Evolutionary conservation across 1,140 invertebrate genomes (phyloP).

Genomic region (Drosophila teissieri): DNA sequence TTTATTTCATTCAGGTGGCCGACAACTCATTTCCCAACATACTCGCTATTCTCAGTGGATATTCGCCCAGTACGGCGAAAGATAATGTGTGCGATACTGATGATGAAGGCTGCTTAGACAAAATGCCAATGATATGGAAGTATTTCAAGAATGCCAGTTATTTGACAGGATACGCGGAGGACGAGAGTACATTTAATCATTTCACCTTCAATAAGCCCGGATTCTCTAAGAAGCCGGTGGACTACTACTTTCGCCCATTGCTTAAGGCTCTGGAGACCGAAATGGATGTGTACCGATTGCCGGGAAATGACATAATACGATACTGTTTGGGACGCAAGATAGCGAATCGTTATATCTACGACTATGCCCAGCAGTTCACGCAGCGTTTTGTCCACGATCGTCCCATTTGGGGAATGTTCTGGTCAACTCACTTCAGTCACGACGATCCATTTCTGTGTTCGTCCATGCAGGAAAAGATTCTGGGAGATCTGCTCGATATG

Average conservation of each 20-base stretch:
- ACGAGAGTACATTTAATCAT: slow-evolving; percentile 89
- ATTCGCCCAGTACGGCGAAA: slow-evolving; percentile 85
- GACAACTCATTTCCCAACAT: slow-evolving; percentile 93
- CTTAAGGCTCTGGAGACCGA: slow-evolving; percentile 86
- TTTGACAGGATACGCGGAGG: slow-evolving; percentile 92
- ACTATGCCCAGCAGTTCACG: slow-evolving; percentile 86
- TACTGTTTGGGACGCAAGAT: slow-evolving; percentile 86
- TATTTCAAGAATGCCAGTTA: slow-evolving; percentile 89
- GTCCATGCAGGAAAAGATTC: slow-evolving; percentile 87
- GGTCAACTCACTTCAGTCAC: slow-evolving; percentile 91
- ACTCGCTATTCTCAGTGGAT: slow-evolving; percentile 90
- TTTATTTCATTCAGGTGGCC: slow-evolving; percentile 84
- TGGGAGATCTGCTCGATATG: slow-evolving; percentile 86
- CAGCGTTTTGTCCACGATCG: slow-evolving; percentile 67
- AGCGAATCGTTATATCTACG: slow-evolving; percentile 86
- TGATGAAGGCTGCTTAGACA: slow-evolving; percentile 84
- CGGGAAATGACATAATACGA: slow-evolving; percentile 6
- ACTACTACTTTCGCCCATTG: slow-evolving; percentile 92
- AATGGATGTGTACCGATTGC: slow-evolving; percentile 18
- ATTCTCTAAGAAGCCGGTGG: slow-evolving; percentile 90
- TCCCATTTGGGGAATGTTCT: slow-evolving; percentile 91
- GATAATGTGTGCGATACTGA: slow-evolving; percentile 85
- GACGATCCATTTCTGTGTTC: slow-evolving; percentile 90
- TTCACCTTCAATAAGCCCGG: slow-evolving; percentile 93
- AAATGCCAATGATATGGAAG: slow-evolving; percentile 92